A percentile compares a stretch with the other conserved stretches of the same genome.
phyloP scores from a whole-genome alignment of 1,140 invertebrate genomes.

The Aphelenchoides besseyi region DNA sequence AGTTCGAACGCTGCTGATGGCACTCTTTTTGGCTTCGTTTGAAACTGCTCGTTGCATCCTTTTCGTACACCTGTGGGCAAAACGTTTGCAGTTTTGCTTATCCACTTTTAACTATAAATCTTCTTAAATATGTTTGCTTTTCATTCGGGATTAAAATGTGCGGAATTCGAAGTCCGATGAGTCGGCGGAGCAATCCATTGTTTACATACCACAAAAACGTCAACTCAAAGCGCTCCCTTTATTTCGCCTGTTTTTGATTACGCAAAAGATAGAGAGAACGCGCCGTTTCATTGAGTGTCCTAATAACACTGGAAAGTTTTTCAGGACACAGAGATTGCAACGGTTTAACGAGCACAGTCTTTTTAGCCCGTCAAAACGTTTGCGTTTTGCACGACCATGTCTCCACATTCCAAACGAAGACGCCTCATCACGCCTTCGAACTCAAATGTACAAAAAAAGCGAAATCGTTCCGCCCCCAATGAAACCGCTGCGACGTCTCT shows the following conservation, averaged over 20 bases:
- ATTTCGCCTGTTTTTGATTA: neutral
- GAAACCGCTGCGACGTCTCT: neutral
- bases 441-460: neutral
- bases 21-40: too few relatives aligned
- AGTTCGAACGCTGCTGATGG: too few relatives aligned
- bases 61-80: too few relatives aligned
- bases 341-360: neutral
- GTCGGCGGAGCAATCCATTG: too few relatives aligned
- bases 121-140: too few relatives aligned
- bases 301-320: neutral
- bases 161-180: too few relatives aligned
- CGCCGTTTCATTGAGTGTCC: neutral
- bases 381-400: neutral
- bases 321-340: neutral
- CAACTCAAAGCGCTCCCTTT: neutral
- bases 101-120: too few relatives aligned
- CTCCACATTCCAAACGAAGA: constrained; percentile 9
- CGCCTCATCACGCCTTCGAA: neutral
- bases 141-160: too few relatives aligned
- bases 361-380: neutral
- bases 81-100: too few relatives aligned
- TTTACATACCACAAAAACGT: too few relatives aligned
- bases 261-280: neutral
- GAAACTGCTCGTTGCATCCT: too few relatives aligned
- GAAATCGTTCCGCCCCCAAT: neutral